These are phyloP conservation scores for Catocala fraxini DNA, from an alignment of 2,888 invertebrate species.

Conservation along the genomic window DNA sequence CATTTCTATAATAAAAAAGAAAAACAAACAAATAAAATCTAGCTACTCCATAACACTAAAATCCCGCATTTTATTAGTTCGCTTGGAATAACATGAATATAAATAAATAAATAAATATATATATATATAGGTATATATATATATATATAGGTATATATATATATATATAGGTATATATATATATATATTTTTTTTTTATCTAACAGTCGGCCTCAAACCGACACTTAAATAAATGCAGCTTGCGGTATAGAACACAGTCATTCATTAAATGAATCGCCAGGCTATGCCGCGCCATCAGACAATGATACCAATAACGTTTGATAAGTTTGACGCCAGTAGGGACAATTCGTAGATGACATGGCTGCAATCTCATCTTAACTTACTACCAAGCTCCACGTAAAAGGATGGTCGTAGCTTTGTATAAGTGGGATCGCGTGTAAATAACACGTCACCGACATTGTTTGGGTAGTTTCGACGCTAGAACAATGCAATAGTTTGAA, in stretches of 20 bases:
- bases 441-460: slow-evolving; percentile 29
- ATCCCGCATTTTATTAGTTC: slow-evolving; percentile 4
- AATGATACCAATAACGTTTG: slow-evolving; percentile 18
- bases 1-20: slow-evolving; percentile 1
- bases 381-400: slow-evolving; percentile 10
- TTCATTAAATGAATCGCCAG: slow-evolving; percentile 26
- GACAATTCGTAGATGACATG: slow-evolving; percentile 16
- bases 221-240: slow-evolving; percentile 8
- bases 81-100: slow-evolving; percentile 12
- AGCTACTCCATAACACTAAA: background rate
- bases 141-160: too few species aligned
- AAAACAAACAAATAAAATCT: slow-evolving; percentile 6
- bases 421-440: slow-evolving; percentile 28
- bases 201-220: background rate
- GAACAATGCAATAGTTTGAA: slow-evolving; percentile 16
- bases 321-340: slow-evolving; percentile 17
- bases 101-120: too few species aligned
- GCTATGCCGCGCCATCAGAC: slow-evolving; percentile 10
- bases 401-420: slow-evolving; percentile 30
- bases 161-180: too few species aligned
- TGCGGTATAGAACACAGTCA: slow-evolving; percentile 7
- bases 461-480: slow-evolving; percentile 23
- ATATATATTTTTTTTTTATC: too few species aligned
- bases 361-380: slow-evolving; percentile 17
- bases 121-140: too few species aligned